phyloP scores from a whole-genome alignment of 2,888 invertebrate species.

The Eurois occulta region DNA sequence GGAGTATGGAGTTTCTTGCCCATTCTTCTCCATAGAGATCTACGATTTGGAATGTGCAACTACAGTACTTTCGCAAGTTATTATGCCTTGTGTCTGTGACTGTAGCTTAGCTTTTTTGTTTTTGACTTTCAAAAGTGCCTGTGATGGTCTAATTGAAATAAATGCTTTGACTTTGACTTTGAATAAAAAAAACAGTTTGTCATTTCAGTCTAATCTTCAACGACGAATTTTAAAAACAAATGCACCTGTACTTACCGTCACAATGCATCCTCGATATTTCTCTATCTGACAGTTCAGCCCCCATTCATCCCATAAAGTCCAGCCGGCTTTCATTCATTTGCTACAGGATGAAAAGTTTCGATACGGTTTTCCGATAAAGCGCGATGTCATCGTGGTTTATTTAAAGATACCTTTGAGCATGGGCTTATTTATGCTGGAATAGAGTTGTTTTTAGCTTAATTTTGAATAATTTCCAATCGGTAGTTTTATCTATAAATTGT shows the following conservation, averaged over 20 bases:
- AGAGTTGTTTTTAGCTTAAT: neutral
- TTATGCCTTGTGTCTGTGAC: too few relatives aligned
- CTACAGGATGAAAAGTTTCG: conserved; percentile 13
- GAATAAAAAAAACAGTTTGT: neutral
- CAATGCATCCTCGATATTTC: conserved; percentile 16
- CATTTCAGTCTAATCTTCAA: neutral
- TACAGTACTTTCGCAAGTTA: too few relatives aligned
- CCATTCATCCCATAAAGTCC: conserved; percentile 4
- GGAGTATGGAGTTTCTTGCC: too few relatives aligned
- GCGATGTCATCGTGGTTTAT: neutral
- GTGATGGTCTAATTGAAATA: too few relatives aligned
- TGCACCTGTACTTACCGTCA: neutral
- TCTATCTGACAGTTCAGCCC: conserved; percentile 1
- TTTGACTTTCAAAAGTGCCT: too few relatives aligned
- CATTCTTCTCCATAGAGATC: too few relatives aligned
- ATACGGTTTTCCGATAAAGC: conserved; percentile 21
- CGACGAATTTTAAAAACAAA: conserved; percentile 13
- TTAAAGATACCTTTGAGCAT: neutral
- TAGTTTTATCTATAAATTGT: neutral
- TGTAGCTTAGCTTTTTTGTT: too few relatives aligned
- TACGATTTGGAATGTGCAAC: too few relatives aligned
- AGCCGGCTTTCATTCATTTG: conserved; percentile 15
- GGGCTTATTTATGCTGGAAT: neutral
- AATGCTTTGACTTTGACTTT: too few relatives aligned
- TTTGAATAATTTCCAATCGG: neutral